Base-by-base conservation (phyloP, 2,888 invertebrate genomes). In the Drosophila greeni region DNA sequence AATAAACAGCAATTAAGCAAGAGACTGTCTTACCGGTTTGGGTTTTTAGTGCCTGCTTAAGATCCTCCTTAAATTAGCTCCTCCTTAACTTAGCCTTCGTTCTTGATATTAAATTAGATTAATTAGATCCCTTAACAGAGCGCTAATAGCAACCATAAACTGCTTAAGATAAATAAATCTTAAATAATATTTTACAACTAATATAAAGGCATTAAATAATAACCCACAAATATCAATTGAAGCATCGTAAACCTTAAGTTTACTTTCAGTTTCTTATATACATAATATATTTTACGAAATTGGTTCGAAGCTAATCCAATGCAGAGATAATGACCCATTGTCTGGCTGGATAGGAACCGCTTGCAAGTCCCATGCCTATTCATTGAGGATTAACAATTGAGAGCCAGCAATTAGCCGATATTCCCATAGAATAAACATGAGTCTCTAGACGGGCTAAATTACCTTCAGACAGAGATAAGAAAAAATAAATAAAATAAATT, bases 391-490 rank as follows among this genome's bases (percentile, higher is more conserved):
- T 36, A 60, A 42, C 49, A 60, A 61, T 61, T 31, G 51, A 36
- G 52, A 49, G 4, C 31, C 42, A n/a, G 16, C 51, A 61, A 51
- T 49, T 55, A 49, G 9, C 40, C 39, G 18, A 43, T 7, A 37
- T 52, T 39, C 43, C 55, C 54, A 47, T 56, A 33, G 55, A 54
- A 61, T 60, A 58, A 55, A 62, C 54, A 37, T 58, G 42, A 52
- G 40, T 24, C 47, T 39, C 43, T 33, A 18, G 40, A 39, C 29
- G 26, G 18, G 26, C 36, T 37, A 52, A 56, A 39, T 24, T 51
- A 20, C 51, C 43, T 42, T 43, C 26, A 33, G 31, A 59, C 40
- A 49, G n/a, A 24, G 18, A 55, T 36, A 55, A 55, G 14, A 1
- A 18, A 40, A 16, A 9, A 33, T 20, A 20, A 20, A 20, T 3